Percentiles rank a stretch among this genome's conserved stretches.
Evolutionary conservation across 2,797 vertebrate species (phyloP).

Genomic region (Psittacula echo): DNA sequence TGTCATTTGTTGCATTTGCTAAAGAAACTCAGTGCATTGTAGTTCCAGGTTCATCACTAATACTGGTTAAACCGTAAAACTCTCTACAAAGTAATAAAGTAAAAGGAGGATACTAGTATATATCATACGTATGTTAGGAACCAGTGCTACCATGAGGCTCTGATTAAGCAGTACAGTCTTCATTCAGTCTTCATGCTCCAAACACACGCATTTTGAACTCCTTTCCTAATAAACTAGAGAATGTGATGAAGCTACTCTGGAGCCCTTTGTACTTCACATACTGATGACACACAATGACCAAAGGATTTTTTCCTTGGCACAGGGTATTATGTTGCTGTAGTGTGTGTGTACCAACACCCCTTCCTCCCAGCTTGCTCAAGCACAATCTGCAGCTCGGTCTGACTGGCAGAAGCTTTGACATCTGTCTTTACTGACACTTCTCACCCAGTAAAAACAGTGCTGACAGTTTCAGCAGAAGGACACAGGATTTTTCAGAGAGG

Average conservation of each 20-base stretch:
- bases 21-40: background rate
- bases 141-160: background rate
- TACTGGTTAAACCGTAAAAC: slow-evolving; percentile 6
- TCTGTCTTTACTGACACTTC: background rate
- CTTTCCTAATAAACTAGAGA: slow-evolving; percentile 1
- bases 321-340: background rate
- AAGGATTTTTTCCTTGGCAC: slow-evolving; percentile 6
- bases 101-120: background rate
- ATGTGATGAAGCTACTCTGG: slow-evolving; percentile 9
- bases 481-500: background rate
- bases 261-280: slow-evolving; percentile 15
- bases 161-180: background rate
- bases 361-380: background rate
- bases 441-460: background rate
- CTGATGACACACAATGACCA: background rate
- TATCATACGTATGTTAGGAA: background rate
- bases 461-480: background rate
- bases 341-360: accelerated
- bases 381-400: background rate
- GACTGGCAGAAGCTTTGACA: background rate
- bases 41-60: background rate
- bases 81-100: slow-evolving; percentile 15
- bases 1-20: background rate
- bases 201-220: background rate
- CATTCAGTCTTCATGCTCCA: background rate